Evolutionary conservation across 2,113 vertebrate species (phyloP), one percentile per base, ranked within the genome.

Genomic region (Sitta europaea): DNA sequence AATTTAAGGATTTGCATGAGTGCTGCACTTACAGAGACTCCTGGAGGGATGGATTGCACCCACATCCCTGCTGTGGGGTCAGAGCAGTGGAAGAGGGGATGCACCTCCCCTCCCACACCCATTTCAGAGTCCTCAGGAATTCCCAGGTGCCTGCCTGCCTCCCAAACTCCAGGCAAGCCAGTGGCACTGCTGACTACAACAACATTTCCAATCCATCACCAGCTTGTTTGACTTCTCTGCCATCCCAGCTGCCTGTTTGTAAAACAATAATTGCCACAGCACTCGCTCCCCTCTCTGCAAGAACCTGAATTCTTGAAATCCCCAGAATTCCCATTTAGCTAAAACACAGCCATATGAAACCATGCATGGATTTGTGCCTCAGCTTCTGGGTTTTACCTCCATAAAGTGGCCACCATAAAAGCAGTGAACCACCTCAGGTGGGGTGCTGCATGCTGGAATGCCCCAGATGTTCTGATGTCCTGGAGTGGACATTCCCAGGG

Each of bases 361-460:
- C 2, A 0, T 1, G 11, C 1, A 1, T 5, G 9, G 9, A 19
- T 38, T 8, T 35, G 7, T 50, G 51, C 20, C 53, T 59, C 48
- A 5, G 22, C n/a, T 71, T 57, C 38, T 51, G 36, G 28, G 9
- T 57, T 35, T 43, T 50, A 12, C 14, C 25, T 15, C 7, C 25
- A n/a, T n/a, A 25, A 53, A 62, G 36, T 1, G 1, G 28, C 22
- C 21, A 51, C 31, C 51, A 29, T 24, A 80, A 86, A 76, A 6
- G 21, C 51, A 74, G 14, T n/a, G 57, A 86, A 43, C 5, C 22
- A 29, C n/a, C 18, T 83, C 22, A 5, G 2, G 12, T 7, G 28
- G 53, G 27, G 50, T 55, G 29, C 38, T 48, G 0, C 3, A 3
- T 10, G 51, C 82, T 63, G 53, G 53, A 53, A 29, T 5, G 4